Base-by-base conservation (phyloP, 2,888 invertebrate genomes). In the Autographa pulchrina region DNA sequence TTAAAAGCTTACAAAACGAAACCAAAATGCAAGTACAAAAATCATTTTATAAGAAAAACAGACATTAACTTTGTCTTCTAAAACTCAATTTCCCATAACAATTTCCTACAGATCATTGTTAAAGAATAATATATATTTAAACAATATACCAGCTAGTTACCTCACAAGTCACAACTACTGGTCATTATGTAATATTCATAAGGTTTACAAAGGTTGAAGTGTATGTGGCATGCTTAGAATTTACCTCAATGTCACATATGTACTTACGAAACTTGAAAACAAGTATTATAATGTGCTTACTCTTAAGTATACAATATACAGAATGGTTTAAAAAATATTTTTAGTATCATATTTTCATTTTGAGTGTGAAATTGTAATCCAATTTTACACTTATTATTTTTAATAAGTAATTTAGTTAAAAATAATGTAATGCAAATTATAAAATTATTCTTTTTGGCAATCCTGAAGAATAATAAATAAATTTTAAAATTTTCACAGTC, bases 161-260 rank as follows among this genome's bases (percentile, higher is more conserved):
- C 20, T 54, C 11, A 13, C 16, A n/a, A n/a, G n/a, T 6, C 25
- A 25, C 25, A 25, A 56, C 20, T 25, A 20, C 13, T 25, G 0
- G 20, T 16, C 20, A 20, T 70, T 78, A 78, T 78, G 61, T 70
- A 78, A 75, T 77, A 70, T 66, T 78, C 41, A 70, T 63, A 63
- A 60, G 58, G 52, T 41, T 25, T 54, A 61, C 18, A 35, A 38
- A 56, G 35, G 25, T 54, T 54, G 38, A 14, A 48, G 69, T 56
- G 20, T 62, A 54, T 31, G 65, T 70, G 11, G 13, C 60, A 25
- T 69, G 59, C 13, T 66, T 64, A 18, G 61, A 64, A 74, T 66
- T 61, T 0, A 66, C 70, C 75, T 78, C 63, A 77, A 64, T 78
- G 70, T 70, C 75, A 70, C 43, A 43, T 9, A 35, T 18, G 31